phyloP scores from a whole-genome alignment of 2,113 vertebrate genomes.

The Mellivora capensis region DNA sequence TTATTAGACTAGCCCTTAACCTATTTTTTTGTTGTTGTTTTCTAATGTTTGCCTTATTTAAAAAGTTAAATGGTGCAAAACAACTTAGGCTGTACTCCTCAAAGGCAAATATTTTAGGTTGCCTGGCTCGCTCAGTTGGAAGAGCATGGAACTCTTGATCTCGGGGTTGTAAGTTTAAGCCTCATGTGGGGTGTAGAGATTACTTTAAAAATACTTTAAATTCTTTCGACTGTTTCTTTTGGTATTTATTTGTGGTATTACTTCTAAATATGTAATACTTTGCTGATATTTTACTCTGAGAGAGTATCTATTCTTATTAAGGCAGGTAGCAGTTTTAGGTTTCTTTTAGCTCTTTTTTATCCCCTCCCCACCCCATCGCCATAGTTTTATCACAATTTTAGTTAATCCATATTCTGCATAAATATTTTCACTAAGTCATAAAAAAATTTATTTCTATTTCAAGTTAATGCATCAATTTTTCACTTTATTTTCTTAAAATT shows the following conservation, averaged over 20 bases:
- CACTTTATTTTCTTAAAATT: background rate
- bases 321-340: background rate
- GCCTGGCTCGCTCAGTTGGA: background rate
- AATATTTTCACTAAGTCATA: constrained; percentile 6
- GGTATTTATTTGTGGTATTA: background rate
- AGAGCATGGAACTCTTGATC: background rate
- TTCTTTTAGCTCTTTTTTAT: background rate
- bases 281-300: background rate
- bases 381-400: constrained; percentile 10
- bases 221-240: constrained; percentile 3
- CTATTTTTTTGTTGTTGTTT: background rate
- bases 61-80: constrained; percentile 2
- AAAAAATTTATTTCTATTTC: background rate
- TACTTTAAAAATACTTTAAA: background rate
- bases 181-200: background rate
- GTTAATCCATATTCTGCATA: background rate
- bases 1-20: background rate
- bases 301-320: background rate
- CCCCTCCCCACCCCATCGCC: background rate
- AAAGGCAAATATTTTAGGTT: background rate
- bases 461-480: constrained; percentile 1
- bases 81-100: background rate
- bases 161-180: background rate
- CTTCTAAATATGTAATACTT: background rate
- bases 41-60: background rate